Conservation (phyloP, 2,113 vertebrate species). For the Arizona elegans region DNA sequence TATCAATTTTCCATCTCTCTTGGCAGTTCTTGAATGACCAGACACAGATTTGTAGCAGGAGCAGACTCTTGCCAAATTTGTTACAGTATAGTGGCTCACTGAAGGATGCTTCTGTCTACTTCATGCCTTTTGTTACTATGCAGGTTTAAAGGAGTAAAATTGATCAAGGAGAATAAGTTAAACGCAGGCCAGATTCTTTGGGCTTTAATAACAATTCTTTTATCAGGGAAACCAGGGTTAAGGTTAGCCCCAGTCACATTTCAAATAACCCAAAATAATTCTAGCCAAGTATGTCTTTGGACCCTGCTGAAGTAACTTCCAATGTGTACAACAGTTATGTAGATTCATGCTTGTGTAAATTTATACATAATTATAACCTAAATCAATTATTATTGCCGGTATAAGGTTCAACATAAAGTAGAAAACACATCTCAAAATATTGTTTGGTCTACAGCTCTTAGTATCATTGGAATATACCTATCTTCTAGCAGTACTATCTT, state of each 20-base stretch:
- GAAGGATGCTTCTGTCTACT: not conserved
- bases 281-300: not conserved
- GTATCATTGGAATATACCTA: not conserved
- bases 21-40: conserved; percentile 2
- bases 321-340: not conserved
- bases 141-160: not conserved
- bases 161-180: not conserved
- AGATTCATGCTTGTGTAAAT: not conserved
- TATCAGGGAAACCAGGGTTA: not conserved
- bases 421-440: not conserved
- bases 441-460: not conserved
- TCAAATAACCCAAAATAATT: not conserved
- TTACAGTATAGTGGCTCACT: conserved; percentile 5
- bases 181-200: not conserved
- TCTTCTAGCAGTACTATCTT: not conserved
- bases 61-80: not conserved
- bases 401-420: not conserved
- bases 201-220: not conserved
- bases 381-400: not conserved
- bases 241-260: not conserved
- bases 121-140: not conserved
- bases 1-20: conserved; percentile 3
- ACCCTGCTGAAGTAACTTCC: not conserved
- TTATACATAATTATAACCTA: not conserved
- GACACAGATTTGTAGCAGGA: conserved; percentile 26